These are phyloP conservation scores for Siniperca scherzeri DNA, from an alignment of 2,797 vertebrate genomes.

Conservation along the genomic window DNA sequence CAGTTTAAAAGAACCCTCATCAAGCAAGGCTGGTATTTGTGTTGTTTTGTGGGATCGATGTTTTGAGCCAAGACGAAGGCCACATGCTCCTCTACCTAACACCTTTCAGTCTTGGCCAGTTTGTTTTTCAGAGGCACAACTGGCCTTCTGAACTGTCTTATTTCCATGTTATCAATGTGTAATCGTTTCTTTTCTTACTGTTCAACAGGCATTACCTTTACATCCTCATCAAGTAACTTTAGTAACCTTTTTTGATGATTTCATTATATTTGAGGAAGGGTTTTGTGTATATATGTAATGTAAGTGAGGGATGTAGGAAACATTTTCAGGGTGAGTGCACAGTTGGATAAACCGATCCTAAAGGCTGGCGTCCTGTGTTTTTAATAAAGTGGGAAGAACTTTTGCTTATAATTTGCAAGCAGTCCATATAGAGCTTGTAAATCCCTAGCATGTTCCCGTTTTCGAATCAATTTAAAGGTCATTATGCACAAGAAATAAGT, in stretches of 20 bases:
- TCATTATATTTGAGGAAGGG: background rate
- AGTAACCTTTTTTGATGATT: background rate
- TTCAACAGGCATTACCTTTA: conserved; percentile 19
- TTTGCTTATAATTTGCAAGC: conserved; percentile 5
- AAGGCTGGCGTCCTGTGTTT: background rate
- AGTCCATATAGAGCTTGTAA: conserved; percentile 31
- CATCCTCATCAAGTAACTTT: background rate
- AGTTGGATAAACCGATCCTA: conserved; percentile 21
- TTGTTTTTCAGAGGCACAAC: conserved; percentile 1
- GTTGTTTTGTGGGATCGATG: conserved; percentile 29
- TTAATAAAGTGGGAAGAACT: conserved; percentile 26
- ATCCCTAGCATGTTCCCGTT: conserved; percentile 11
- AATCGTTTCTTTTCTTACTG: conserved; percentile 13
- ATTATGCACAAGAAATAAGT: conserved; percentile 32
- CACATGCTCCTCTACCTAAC: background rate
- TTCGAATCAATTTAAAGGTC: conserved; percentile 30
- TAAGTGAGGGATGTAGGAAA: background rate
- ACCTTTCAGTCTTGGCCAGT: background rate
- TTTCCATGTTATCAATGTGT: background rate
- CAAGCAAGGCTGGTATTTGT: conserved; percentile 25
- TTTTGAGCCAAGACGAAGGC: conserved; percentile 44
- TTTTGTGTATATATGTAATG: background rate
- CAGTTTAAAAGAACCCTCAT: conserved; percentile 32
- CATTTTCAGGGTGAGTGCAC: background rate
- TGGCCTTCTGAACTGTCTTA: background rate